Conservation (phyloP, 2,888 invertebrate species). For the Gastracanthus pulcherrimus region DNA sequence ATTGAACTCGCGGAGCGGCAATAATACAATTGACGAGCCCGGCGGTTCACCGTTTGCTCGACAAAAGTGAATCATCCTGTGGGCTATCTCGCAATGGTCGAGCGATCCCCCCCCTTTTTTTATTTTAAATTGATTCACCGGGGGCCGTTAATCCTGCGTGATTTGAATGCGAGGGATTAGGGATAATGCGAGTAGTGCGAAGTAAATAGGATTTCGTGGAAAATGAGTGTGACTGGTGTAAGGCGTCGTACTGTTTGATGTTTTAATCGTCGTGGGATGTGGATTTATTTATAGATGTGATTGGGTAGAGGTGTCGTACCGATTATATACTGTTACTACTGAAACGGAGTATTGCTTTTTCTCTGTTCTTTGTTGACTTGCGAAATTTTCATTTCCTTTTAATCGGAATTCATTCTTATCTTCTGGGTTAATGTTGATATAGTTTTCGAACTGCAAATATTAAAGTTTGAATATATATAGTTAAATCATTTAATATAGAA, state of each 20-base stretch:
- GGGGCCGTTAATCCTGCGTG: neutral
- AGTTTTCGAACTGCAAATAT: no score
- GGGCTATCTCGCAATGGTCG: neutral
- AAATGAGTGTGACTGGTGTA: neutral
- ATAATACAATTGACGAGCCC: neutral
- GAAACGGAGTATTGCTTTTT: neutral
- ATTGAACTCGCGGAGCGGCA: constrained; percentile 12
- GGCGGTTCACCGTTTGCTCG: neutral
- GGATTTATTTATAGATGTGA: neutral
- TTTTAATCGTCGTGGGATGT: neutral
- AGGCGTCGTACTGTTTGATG: no score
- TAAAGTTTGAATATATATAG: no score
- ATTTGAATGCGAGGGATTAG: no score
- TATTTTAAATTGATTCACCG: neutral
- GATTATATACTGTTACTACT: neutral
- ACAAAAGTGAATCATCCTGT: neutral
- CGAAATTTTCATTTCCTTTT: neutral
- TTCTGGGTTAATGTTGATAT: no score
- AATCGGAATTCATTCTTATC: no score
- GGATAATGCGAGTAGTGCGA: no score
- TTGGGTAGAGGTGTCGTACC: neutral
- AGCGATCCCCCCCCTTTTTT: no score
- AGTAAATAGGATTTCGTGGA: neutral
- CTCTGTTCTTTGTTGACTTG: neutral
- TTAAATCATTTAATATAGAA: no score